phyloP scores from a whole-genome alignment of 2,797 vertebrate genomes.

The Rhyacichthys aspro region DNA sequence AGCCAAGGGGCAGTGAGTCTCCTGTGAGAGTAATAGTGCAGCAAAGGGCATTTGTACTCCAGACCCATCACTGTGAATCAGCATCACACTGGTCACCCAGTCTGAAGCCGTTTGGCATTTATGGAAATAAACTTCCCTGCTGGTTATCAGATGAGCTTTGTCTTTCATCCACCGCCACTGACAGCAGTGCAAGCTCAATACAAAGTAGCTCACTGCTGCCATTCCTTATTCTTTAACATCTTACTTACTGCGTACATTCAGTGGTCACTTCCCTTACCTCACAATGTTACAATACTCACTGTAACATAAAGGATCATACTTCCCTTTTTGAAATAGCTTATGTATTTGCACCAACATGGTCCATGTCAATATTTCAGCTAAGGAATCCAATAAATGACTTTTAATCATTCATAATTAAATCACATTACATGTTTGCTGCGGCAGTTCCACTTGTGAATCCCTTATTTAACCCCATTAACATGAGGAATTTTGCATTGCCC shows the following conservation, averaged over 20 bases:
- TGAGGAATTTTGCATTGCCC: constrained; percentile 5
- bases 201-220: constrained; percentile 1
- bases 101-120: constrained; percentile 54
- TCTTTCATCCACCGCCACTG: constrained; percentile 7
- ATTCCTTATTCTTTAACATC: constrained; percentile 6
- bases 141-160: constrained; percentile 26
- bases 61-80: constrained; percentile 51
- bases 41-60: constrained; percentile 75
- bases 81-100: constrained; percentile 32
- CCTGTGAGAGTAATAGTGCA: constrained; percentile 70
- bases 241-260: constrained; percentile 4
- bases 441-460: constrained; percentile 22
- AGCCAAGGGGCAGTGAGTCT: constrained; percentile 44
- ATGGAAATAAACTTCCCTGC: constrained; percentile 47
- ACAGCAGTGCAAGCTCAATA: constrained; percentile 8
- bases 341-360: constrained; percentile 12
- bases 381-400: constrained; percentile 37
- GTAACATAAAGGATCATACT: constrained; percentile 7
- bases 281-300: too few species aligned
- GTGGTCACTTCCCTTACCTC: background rate
- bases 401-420: constrained; percentile 44
- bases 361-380: constrained; percentile 23
- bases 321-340: constrained; percentile 2
- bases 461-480: constrained; percentile 19
- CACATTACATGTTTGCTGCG: constrained; percentile 15